Base-by-base conservation (phyloP, 1,140 invertebrate genomes). In the Bursaphelenchus mucronatus region DNA sequence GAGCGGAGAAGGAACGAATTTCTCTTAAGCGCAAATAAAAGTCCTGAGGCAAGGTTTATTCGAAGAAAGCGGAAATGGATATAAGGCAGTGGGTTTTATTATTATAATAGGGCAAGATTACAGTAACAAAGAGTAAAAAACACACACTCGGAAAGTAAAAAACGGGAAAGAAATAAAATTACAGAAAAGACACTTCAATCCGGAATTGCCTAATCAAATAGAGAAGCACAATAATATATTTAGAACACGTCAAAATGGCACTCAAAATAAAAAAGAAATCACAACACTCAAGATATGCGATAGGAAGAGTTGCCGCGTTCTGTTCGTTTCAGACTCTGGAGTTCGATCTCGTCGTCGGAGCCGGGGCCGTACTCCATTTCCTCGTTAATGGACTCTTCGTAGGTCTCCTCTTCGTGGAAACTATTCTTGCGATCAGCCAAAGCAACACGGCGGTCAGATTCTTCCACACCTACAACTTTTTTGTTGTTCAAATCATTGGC, bases 301-400 rank as follows among this genome's bases (percentile, higher is more conserved):
- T 51, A 71, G 17, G 70, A 59, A 71, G 62, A 61, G 45, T 73
- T 64, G 40, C 65, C 43, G 43, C 63, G 62, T 17, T 74, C 72
- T 9, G 57, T 57, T 13, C 64, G 53, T 9, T 68, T 69, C n/a
- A 70, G 50, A 10, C 67, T 47, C 41, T 74, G 72, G 53, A 76
- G 62, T 0, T 19, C 39, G 15, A 59, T 44, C 13, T 40, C 57
- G 15, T 64, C 63, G 30, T 19, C 8, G 6, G 63, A 64, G 5
- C 15, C 19, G 41, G 15, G 52, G 57, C 61, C 63, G 30, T 64
- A 47, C 52, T 72, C 74, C 45, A 79, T 79, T 58, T 79, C 76
- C 67, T 81, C 76, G 41, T 79, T 80, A 55, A 73, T 81, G 21
- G 63, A 65, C 51, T 76, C 76, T 64, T 79, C 76, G 57, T 74